Evolutionary conservation across 2,888 invertebrate genomes (phyloP), one percentile per base, ranked within the genome.

Genomic region (Andrena trimmerana): DNA sequence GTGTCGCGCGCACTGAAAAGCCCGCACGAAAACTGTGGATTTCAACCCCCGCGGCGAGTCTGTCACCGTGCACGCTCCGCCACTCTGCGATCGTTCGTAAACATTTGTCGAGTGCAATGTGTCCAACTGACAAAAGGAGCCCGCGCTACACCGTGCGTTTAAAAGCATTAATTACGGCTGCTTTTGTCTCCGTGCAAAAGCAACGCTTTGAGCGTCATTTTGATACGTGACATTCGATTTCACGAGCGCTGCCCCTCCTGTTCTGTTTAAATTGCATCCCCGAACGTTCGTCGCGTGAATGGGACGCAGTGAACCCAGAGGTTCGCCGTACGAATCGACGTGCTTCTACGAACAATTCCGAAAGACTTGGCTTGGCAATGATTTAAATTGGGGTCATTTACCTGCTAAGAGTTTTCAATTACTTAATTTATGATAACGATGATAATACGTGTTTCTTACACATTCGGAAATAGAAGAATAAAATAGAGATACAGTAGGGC

Each of bases 91-190:
- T 78, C 81, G 85, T 85, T 83, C 79, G 88, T 86, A 86, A 88
- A 88, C 85, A 79, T 88, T 88, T 86, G 83, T 78, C 78, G 75
- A 50, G 78, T 57, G 79, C 85, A 88, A 86, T 86, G 78, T 77
- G 75, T 62, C 71, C 74, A 67, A 78, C 79, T 75, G 82, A 86
- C 85, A 86, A 86, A 88, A 84, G 88, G 86, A 88, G 88, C 71
- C 81, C 76, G 76, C 78, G 73, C 73, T 78, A 66, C 71, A 63
- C 78, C 52, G 63, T 78, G 68, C 78, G 75, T 88, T 88, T 88
- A 86, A 88, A 88, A 86, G 84, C 86, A 84, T 88, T 86, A 87
- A 88, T 87, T 87, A 88, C 86, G 71, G 36, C 71, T 69, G 78
- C 88, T 86, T 88, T 87, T 87, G 81, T 83, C 62, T 68, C 66